Percentiles rank a stretch among this genome's conserved stretches.
Conservation (phyloP, 2,113 vertebrate genomes). For the Prolemur simus region DNA sequence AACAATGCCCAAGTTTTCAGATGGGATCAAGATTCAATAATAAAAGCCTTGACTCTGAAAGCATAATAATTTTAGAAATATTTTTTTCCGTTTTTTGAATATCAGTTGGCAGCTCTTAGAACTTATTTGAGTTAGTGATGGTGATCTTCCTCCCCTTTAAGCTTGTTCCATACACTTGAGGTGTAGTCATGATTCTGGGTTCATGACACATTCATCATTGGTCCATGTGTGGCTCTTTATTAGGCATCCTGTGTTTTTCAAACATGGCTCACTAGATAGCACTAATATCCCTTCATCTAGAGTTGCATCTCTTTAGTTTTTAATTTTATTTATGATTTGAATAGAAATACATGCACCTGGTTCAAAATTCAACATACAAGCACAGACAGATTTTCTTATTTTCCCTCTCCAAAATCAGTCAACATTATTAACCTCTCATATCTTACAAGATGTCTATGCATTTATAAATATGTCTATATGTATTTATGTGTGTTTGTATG, state of each 20-base stretch:
- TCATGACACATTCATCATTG: not conserved
- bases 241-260: not conserved
- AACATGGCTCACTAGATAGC: not conserved
- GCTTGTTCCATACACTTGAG: not conserved
- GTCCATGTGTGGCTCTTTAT: not conserved
- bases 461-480: not conserved
- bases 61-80: not conserved
- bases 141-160: not conserved
- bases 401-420: not conserved
- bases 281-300: not conserved
- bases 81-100: not conserved
- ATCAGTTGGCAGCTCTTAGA: not conserved
- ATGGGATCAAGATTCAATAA: not conserved
- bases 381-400: not conserved
- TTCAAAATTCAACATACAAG: not conserved
- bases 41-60: constrained; percentile 23
- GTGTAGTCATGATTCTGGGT: not conserved
- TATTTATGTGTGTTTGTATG: not conserved
- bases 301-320: not conserved
- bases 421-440: not conserved
- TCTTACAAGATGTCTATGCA: not conserved
- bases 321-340: not conserved
- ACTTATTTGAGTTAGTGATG: not conserved
- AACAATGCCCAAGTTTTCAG: not conserved
- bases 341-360: not conserved